A percentile compares a stretch with the other conserved stretches of the same genome.
Evolutionary conservation across 1,140 invertebrate species (phyloP).

Genomic region (Pantala flavescens): DNA sequence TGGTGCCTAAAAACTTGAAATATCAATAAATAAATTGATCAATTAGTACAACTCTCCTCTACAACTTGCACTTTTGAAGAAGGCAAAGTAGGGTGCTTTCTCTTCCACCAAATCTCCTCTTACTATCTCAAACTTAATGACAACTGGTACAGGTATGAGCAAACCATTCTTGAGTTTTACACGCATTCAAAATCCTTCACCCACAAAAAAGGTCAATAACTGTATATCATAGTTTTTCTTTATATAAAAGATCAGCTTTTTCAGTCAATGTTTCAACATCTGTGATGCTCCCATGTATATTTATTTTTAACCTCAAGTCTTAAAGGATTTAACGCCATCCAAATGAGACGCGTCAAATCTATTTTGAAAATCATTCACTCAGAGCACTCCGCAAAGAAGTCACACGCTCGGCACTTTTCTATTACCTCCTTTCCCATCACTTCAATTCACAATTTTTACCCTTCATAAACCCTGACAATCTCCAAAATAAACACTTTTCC

Average conservation of each 20-base stretch:
- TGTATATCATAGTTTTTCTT: slow-evolving; percentile 11
- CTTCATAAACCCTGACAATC: not conserved
- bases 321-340: not conserved
- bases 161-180: slow-evolving; percentile 14
- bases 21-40: slow-evolving; percentile 8
- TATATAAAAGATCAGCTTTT: not conserved
- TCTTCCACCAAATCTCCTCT: not conserved
- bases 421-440: not conserved
- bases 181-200: not conserved
- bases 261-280: not conserved
- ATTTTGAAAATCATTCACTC: slow-evolving; percentile 8
- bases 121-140: slow-evolving; percentile 11
- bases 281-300: not conserved
- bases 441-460: not conserved
- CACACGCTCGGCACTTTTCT: not conserved
- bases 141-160: slow-evolving; percentile 15
- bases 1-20: slow-evolving; percentile 2
- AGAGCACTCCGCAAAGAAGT: not conserved
- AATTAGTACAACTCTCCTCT: not conserved
- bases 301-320: not conserved
- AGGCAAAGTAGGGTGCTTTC: not conserved
- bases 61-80: not conserved
- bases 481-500: not conserved
- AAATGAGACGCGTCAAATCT: not conserved
- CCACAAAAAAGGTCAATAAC: not conserved